Percentiles rank a stretch among this genome's conserved stretches.
phyloP scores from a whole-genome alignment of 2,888 invertebrate species.

The Tricholauxania praeusta region DNA sequence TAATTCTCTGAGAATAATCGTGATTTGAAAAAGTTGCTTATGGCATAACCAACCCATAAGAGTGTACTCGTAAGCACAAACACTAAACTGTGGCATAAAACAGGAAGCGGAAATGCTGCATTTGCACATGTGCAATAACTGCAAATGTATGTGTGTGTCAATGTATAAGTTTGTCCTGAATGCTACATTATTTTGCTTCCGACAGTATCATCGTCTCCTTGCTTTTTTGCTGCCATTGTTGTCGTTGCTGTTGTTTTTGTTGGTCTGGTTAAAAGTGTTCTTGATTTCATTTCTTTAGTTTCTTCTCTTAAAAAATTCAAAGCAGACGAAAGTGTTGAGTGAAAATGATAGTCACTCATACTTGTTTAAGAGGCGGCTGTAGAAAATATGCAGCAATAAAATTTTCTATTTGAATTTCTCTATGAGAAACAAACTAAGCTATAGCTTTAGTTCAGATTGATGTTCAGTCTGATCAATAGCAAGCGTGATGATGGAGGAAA shows the following conservation, averaged over 20 bases:
- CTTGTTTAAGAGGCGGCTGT: background rate
- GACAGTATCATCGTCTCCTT: background rate
- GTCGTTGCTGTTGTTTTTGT: background rate
- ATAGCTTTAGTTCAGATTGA: no score
- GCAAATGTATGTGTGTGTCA: no score
- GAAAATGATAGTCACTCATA: no score
- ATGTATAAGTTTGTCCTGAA: background rate
- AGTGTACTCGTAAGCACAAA: background rate
- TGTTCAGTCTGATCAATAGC: no score
- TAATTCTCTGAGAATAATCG: no score
- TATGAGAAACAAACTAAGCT: no score
- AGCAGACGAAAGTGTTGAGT: background rate
- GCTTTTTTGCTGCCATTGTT: background rate
- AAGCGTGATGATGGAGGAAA: no score
- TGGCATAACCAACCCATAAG: background rate
- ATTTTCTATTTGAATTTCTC: no score
- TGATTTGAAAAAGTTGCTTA: no score
- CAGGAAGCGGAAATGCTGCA: constrained; percentile 1
- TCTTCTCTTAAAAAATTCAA: constrained; percentile 5
- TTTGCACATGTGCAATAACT: background rate
- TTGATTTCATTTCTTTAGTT: constrained; percentile 11
- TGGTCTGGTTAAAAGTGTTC: background rate
- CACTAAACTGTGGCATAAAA: background rate
- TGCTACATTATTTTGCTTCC: constrained; percentile 8
- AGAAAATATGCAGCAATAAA: no score